Evolutionary conservation across 2,797 vertebrate species (phyloP).

Genomic region (Loriculus beryllinus): DNA sequence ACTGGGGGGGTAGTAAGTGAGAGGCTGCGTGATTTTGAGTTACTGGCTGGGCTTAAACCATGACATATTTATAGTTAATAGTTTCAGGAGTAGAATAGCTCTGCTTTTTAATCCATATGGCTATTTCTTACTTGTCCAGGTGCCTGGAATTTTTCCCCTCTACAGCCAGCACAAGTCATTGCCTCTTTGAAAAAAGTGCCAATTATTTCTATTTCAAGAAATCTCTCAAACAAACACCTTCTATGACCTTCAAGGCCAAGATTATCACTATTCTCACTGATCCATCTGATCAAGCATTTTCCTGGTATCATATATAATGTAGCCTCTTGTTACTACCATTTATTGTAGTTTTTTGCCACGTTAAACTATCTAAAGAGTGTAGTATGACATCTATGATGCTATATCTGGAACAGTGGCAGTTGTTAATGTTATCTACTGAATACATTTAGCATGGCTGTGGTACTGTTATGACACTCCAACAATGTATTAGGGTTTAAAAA

Average conservation of each 20-base stretch:
- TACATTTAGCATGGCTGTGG: not conserved
- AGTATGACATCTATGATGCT: not conserved
- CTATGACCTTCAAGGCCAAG: conserved; percentile 84
- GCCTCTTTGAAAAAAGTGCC: conserved; percentile 88
- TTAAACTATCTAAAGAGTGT: not conserved
- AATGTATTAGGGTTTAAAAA: not conserved
- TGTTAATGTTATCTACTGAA: not conserved
- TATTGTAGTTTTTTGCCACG: not conserved
- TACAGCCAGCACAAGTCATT: conserved; percentile 80
- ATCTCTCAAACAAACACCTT: conserved; percentile 79
- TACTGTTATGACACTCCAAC: not conserved
- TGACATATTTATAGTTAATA: not conserved
- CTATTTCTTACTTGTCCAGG: conserved; percentile 59
- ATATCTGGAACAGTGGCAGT: not conserved
- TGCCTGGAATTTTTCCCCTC: conserved; percentile 86
- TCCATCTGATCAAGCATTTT: conserved; percentile 83
- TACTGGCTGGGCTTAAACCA: too few species aligned
- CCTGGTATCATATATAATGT: conserved; percentile 83
- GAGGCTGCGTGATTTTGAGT: too few species aligned
- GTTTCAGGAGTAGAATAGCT: not conserved
- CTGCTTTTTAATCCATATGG: not conserved
- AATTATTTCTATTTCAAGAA: conserved; percentile 89
- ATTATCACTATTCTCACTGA: conserved; percentile 84
- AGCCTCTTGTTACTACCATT: not conserved
- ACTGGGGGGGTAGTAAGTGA: too few species aligned